Conservation (phyloP, 2,797 vertebrate species). For the Chaetodon trifasciatus region DNA sequence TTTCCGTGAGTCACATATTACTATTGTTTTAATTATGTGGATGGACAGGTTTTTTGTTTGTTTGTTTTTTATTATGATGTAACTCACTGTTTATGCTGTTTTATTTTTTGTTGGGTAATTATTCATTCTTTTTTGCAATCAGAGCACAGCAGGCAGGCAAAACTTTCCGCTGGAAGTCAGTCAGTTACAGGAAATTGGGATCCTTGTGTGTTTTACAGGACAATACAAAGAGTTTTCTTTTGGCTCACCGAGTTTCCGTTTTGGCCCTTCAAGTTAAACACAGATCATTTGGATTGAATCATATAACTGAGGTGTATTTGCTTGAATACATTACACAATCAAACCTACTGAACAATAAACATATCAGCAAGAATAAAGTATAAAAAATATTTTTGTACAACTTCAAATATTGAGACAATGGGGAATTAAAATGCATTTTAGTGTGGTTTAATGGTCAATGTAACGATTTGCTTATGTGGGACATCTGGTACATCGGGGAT, state of each 20-base stretch:
- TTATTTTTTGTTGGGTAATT: too few relatives aligned
- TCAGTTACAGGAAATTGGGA: too few relatives aligned
- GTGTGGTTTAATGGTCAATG: neutral
- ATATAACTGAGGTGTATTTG: neutral
- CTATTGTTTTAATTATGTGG: neutral
- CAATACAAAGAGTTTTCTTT: too few relatives aligned
- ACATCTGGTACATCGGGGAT: constrained; percentile 43
- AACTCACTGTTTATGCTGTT: too few relatives aligned
- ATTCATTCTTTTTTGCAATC: too few relatives aligned
- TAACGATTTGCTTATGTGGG: constrained; percentile 33
- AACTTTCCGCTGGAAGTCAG: too few relatives aligned
- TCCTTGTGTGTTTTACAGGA: too few relatives aligned
- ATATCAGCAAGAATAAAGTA: neutral
- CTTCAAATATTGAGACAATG: neutral
- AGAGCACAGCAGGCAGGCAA: too few relatives aligned
- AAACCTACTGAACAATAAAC: neutral
- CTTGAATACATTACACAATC: neutral
- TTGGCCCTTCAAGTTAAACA: neutral
- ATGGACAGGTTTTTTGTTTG: neutral
- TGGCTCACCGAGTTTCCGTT: too few relatives aligned
- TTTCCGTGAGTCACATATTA: neutral
- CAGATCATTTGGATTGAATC: neutral
- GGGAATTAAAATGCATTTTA: neutral
- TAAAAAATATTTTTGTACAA: neutral
- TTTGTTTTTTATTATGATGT: too few relatives aligned